Evolutionary conservation across 2,113 vertebrate species (phyloP).

Genomic region (Pluvianellus socialis): DNA sequence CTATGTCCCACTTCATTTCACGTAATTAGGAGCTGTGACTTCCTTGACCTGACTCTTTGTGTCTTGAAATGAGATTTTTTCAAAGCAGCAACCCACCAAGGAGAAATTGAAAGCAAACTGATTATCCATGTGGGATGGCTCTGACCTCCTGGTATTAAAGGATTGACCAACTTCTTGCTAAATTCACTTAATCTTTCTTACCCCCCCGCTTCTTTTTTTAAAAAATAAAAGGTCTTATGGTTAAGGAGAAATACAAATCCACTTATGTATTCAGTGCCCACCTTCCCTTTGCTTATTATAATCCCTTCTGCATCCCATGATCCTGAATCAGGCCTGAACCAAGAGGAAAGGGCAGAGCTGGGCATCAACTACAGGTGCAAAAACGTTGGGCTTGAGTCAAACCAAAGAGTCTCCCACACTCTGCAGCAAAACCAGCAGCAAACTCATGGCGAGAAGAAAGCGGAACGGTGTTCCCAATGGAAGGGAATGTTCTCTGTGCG

Average conservation of each 20-base stretch:
- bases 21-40: neutral
- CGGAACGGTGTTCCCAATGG: accelerated
- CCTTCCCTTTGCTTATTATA: neutral
- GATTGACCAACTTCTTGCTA: neutral
- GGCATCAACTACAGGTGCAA: neutral
- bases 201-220: accelerated
- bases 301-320: neutral
- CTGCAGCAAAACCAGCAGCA: neutral
- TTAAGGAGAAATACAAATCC: neutral
- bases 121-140: neutral
- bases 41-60: conserved; percentile 10
- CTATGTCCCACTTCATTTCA: neutral
- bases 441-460: neutral
- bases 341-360: neutral
- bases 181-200: conserved; percentile 8
- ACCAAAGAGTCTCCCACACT: neutral
- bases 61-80: conserved; percentile 2
- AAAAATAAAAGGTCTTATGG: neutral
- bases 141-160: neutral
- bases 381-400: neutral
- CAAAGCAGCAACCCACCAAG: neutral
- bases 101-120: conserved; percentile 11
- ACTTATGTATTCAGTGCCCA: neutral
- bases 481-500: neutral
- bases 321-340: neutral